Evolutionary conservation across 2,113 vertebrate species (phyloP), one percentile per base, ranked within the genome.

Genomic region (Dolichallabes microphthalmus): DNA sequence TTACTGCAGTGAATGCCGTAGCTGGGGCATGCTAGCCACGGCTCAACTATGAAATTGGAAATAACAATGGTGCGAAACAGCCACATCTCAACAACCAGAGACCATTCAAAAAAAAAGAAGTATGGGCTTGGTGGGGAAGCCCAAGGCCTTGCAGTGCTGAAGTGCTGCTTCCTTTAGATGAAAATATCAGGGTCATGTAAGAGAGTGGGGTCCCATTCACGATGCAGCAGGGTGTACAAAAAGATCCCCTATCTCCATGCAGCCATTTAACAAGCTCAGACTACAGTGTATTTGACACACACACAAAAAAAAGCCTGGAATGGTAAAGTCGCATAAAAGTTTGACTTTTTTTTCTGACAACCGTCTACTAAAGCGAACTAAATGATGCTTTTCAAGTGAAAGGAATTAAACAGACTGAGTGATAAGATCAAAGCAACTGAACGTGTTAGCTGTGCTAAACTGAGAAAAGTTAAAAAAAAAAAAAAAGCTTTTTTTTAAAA

Each of bases 1-100:
- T 94, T 93, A 92, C 93, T 92, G 92, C 90, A 90, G 91, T 91
- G 92, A 93, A 93, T 94, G 89, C 92, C 89, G 88, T 86, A 89
- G 89, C 88, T 84, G 82, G 90, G 89, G 89, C 89, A 88, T 66
- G 83, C 92, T 93, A 92, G 92, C 90, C 89, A 88, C 80, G 90
- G 89, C 92, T 88, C 90, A 89, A 91, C 88, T 89, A 85, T 82
- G 85, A 90, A 93, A 92, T 91, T 92, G 92, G 92, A 93, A 93
- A 93, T 91, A 92, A 91, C 93, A 92, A 89, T 88, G 82, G 92
- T 87, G 89, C 79, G 92, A 93, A 60, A 92, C 91, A 89, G 93
- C 85, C 89, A 88, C 87, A 89, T 91, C 92, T 94, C 94, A 92
- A 93, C 92, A 93, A 91, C 90, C 86, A 90, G 82, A 90, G 86